Evolutionary conservation across 2,888 invertebrate species (phyloP).

Genomic region (Mesoligia furuncula): DNA sequence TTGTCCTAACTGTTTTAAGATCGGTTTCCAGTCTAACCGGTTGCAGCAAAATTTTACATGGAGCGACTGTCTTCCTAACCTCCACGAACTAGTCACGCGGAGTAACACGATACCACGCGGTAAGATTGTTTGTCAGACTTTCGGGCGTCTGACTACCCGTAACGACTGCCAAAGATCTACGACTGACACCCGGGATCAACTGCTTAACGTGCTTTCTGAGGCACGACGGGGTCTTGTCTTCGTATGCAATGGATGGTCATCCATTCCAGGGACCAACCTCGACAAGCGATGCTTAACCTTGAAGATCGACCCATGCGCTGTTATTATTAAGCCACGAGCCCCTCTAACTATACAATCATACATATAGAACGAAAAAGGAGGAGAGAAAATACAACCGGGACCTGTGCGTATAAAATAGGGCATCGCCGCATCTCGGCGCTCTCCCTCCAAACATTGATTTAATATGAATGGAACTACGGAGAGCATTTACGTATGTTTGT

Average conservation of each 20-base stretch:
- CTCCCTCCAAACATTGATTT: constrained; percentile 42
- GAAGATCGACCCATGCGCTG: not conserved
- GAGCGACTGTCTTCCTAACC: too few species aligned
- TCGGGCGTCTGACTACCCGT: not conserved
- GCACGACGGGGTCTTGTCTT: too few species aligned
- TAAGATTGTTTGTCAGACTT: not conserved
- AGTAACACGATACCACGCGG: too few species aligned
- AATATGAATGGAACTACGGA: constrained; percentile 44
- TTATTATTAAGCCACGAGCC: not conserved
- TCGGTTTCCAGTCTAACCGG: too few species aligned
- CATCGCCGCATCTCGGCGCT: not conserved
- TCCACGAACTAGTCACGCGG: too few species aligned
- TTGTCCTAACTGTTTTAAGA: too few species aligned
- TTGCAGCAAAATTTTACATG: too few species aligned
- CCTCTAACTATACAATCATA: not conserved
- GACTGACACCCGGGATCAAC: not conserved
- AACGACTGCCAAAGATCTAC: not conserved
- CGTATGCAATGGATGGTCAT: not conserved
- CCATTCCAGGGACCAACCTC: not conserved
- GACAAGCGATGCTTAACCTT: not conserved
- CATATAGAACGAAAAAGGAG: not conserved
- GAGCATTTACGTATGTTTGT: constrained; percentile 21
- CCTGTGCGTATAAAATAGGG: constrained; percentile 15
- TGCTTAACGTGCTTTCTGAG: not conserved
- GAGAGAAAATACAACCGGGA: not conserved